A percentile compares a stretch with the other conserved stretches of the same genome.
These are phyloP conservation scores for Caloenas nicobarica DNA, from an alignment of 2,113 vertebrate genomes.

Conservation along the genomic window DNA sequence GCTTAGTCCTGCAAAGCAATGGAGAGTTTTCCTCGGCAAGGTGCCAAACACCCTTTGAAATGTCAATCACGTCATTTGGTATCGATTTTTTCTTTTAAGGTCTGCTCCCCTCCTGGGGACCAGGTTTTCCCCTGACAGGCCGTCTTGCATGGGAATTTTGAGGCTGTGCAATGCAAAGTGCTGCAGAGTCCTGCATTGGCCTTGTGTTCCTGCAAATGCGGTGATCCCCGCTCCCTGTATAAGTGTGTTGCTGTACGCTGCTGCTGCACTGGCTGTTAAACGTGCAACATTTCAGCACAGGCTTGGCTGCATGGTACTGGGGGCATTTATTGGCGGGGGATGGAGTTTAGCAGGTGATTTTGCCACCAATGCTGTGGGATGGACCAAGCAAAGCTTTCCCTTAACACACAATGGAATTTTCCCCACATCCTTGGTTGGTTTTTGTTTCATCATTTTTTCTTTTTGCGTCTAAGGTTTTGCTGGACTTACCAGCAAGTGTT, in stretches of 20 bases:
- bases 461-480: not conserved
- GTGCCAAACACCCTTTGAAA: constrained; percentile 13
- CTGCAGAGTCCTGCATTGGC: not conserved
- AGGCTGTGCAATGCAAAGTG: not conserved
- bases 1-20: not conserved
- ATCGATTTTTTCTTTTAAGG: constrained; percentile 11
- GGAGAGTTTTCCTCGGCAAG: not conserved
- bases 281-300: not conserved
- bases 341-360: not conserved
- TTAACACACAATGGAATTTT: not conserved
- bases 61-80: not conserved
- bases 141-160: not conserved
- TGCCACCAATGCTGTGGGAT: not conserved
- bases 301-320: not conserved
- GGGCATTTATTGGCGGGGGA: not conserved
- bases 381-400: not conserved
- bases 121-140: not conserved
- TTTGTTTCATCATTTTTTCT: fast-evolving
- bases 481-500: not conserved
- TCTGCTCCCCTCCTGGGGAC: not conserved
- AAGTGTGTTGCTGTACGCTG: fast-evolving
- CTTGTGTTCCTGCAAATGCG: not conserved
- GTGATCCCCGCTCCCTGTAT: fast-evolving
- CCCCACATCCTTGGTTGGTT: not conserved
- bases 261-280: not conserved